Conservation (phyloP, 1,140 invertebrate genomes). For the Triops longicaudatus region DNA sequence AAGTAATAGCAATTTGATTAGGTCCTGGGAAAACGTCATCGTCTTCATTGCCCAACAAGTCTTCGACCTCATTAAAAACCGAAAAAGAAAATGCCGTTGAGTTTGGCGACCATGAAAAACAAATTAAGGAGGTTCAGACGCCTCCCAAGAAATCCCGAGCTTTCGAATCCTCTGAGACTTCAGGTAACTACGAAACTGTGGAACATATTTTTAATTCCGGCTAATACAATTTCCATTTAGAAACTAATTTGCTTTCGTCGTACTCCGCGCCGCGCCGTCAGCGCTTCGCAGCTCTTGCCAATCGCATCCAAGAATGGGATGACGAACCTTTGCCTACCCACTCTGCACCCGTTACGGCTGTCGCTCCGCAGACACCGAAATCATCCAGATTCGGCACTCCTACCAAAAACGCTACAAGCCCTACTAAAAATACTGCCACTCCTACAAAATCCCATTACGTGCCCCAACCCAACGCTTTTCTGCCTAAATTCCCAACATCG, state of each 20-base stretch:
- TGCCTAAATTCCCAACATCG: neutral
- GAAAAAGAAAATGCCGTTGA: neutral
- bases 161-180: neutral
- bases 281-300: constrained; percentile 22
- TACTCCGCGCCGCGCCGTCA: neutral
- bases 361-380: constrained; percentile 20
- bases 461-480: neutral
- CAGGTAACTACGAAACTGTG: neutral
- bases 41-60: neutral
- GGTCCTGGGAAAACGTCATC: neutral
- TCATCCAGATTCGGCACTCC: neutral
- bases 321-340: constrained; percentile 17
- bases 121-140: neutral
- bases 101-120: neutral
- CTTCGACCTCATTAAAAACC: neutral
- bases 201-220: neutral
- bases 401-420: neutral
- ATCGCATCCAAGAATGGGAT: constrained; percentile 23
- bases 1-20: neutral
- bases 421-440: neutral
- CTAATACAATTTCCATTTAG: neutral
- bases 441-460: constrained; percentile 6
- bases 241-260: neutral
- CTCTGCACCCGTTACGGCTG: neutral
- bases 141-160: neutral